A percentile compares a stretch with the other conserved stretches of the same genome.
These are phyloP conservation scores for Solenopsis fugax DNA, from an alignment of 1,140 invertebrate species.

Conservation along the genomic window DNA sequence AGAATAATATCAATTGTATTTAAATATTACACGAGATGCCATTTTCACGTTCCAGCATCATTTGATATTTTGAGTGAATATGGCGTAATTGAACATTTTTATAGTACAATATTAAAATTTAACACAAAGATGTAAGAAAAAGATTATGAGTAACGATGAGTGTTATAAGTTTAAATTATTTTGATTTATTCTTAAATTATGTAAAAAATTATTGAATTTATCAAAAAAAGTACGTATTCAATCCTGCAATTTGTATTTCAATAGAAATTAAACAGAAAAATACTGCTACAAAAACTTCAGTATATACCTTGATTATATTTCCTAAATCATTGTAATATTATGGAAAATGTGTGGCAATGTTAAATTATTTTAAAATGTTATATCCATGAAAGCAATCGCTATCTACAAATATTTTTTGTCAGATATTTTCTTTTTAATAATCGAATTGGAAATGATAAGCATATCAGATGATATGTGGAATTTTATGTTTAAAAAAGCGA, in stretches of 20 bases:
- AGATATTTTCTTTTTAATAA: not conserved
- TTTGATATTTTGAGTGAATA: not conserved
- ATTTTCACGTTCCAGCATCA: not conserved
- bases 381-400: not conserved
- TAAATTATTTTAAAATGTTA: slow-evolving; percentile 4
- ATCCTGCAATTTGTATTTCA: not conserved
- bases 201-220: not conserved
- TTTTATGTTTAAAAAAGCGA: slow-evolving; percentile 47
- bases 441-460: not conserved
- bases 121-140: not conserved
- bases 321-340: slow-evolving; percentile 5
- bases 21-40: slow-evolving; percentile 4
- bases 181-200: slow-evolving; percentile 20
- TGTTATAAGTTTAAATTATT: not conserved
- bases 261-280: not conserved
- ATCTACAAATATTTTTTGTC: not conserved
- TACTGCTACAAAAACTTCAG: not conserved
- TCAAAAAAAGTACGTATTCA: not conserved
- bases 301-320: not conserved
- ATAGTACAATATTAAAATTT: not conserved
- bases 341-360: not conserved
- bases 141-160: not conserved
- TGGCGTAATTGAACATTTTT: not conserved
- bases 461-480: slow-evolving; percentile 22
- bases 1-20: slow-evolving; percentile 8